Conservation (phyloP, 1,140 invertebrate genomes). For the Mycetomoellerius zeteki region DNA sequence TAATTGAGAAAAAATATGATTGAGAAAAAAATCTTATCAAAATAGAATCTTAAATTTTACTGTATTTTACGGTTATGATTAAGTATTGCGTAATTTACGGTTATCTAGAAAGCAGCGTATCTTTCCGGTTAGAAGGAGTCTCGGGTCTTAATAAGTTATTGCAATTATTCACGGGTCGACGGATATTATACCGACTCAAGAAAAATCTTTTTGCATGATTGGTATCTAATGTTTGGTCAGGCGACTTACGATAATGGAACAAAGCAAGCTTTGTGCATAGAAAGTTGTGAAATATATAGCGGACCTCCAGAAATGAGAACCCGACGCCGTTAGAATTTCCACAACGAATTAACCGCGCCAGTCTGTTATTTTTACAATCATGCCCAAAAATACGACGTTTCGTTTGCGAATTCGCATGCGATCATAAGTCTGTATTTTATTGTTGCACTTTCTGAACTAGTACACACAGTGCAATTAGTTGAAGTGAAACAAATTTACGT, state of each 20-base stretch:
- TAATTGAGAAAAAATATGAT: too few relatives aligned
- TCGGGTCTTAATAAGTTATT: background rate
- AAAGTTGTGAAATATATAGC: constrained; percentile 43
- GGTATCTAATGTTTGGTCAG: background rate
- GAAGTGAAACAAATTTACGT: too few relatives aligned
- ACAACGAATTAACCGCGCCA: constrained; percentile 80
- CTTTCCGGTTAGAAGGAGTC: background rate
- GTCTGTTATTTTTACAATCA: constrained; percentile 78
- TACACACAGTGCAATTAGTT: too few relatives aligned
- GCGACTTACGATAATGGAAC: constrained; percentile 60
- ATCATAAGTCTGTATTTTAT: too few relatives aligned
- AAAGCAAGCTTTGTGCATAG: constrained; percentile 27
- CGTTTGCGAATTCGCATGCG: constrained; percentile 12
- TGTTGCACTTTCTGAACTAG: too few relatives aligned
- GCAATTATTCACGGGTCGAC: background rate
- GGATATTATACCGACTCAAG: background rate
- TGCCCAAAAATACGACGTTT: constrained; percentile 28
- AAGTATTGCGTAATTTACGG: constrained; percentile 5
- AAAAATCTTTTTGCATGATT: constrained; percentile 45
- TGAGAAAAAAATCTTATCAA: too few relatives aligned
- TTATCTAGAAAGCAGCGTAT: background rate
- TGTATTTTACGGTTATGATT: background rate
- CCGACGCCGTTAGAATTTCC: constrained; percentile 80
- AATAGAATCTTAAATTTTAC: background rate
- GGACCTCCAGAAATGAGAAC: constrained; percentile 63